phyloP scores from a whole-genome alignment of 2,888 invertebrate species.

The Eupithecia abbreviata region DNA sequence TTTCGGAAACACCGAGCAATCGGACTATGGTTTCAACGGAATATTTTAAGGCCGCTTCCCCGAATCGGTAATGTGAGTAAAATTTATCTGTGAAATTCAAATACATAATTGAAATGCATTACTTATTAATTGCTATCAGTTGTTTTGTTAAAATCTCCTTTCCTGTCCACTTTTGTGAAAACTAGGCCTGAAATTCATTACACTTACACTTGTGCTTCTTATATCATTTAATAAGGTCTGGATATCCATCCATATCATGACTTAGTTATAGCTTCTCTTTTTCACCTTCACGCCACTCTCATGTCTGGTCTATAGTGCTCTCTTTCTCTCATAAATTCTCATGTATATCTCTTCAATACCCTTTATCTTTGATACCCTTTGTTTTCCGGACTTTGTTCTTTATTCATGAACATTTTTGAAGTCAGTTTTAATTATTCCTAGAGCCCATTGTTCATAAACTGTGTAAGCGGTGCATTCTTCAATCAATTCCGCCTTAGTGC shows the following conservation, averaged over 20 bases:
- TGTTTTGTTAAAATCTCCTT: too few relatives aligned
- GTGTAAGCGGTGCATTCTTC: constrained; percentile 45
- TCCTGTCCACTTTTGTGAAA: too few relatives aligned
- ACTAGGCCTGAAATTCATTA: background rate
- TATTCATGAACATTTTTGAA: constrained; percentile 20
- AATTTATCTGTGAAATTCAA: background rate
- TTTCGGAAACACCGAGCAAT: background rate
- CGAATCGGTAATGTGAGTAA: background rate
- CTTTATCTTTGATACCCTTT: background rate
- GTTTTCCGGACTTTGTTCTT: background rate
- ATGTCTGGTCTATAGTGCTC: background rate
- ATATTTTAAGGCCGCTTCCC: background rate
- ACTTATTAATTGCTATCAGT: background rate
- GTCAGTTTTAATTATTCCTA: constrained; percentile 18
- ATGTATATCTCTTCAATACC: background rate
- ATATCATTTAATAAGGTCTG: background rate
- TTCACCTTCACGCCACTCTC: background rate
- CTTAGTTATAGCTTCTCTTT: background rate
- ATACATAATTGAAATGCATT: background rate
- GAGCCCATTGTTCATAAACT: constrained; percentile 20
- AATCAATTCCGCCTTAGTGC: constrained; percentile 52
- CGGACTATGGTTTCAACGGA: too few relatives aligned
- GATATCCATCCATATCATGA: background rate
- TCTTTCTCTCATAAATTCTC: background rate
- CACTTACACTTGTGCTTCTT: too few relatives aligned